These are phyloP conservation scores for Hemiscyllium ocellatum DNA, from an alignment of 2,113 vertebrate genomes.

Conservation along the genomic window DNA sequence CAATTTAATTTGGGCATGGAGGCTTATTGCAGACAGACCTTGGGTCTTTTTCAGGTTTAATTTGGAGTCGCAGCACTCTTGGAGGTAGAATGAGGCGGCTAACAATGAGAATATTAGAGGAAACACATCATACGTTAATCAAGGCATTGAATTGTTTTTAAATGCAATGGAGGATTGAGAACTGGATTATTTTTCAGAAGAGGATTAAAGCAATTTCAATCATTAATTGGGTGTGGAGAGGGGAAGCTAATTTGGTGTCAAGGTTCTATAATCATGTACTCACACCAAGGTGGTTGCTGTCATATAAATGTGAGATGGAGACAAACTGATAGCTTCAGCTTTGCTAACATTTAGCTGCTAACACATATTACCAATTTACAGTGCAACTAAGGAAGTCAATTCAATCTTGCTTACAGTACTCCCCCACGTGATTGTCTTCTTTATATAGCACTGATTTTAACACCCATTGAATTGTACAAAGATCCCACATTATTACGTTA, in stretches of 20 bases:
- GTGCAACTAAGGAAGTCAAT: background rate
- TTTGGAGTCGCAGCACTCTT: background rate
- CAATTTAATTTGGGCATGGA: background rate
- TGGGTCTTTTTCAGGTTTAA: background rate
- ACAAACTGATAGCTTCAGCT: background rate
- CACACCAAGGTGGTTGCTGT: too few species aligned
- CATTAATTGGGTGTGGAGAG: background rate
- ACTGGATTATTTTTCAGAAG: background rate
- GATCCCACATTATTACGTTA: background rate
- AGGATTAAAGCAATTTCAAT: background rate
- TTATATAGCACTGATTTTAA: background rate
- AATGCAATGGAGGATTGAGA: background rate
- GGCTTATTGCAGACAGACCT: background rate
- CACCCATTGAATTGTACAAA: background rate
- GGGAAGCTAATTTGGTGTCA: background rate
- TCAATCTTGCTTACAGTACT: background rate
- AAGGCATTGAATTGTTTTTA: background rate
- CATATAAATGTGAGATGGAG: background rate
- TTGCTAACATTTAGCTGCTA: background rate
- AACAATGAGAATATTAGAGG: background rate
- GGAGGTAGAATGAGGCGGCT: background rate
- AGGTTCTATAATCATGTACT: background rate
- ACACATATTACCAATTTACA: background rate
- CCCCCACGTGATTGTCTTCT: background rate
- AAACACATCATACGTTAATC: background rate